Evolutionary conservation across 2,797 vertebrate species (phyloP).

Genomic region (Typhlichthys eigenmanni): DNA sequence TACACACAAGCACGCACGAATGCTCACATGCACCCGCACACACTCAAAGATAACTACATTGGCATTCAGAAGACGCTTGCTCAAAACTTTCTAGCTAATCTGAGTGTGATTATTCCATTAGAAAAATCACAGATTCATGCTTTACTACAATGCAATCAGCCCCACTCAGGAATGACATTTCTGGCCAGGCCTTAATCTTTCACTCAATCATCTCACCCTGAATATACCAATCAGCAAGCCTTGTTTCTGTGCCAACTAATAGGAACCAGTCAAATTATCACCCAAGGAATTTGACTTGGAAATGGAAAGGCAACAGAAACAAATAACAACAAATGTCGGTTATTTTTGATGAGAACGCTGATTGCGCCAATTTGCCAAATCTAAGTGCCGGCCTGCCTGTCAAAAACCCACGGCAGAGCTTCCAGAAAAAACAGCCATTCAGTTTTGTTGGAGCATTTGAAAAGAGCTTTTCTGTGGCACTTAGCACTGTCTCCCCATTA

Average conservation of each 20-base stretch:
- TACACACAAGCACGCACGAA: background rate
- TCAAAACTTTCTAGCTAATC: conserved; percentile 52
- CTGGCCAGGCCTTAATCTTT: conserved; percentile 67
- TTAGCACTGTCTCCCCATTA: conserved; percentile 77
- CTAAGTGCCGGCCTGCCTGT: conserved; percentile 54
- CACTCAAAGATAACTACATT: background rate
- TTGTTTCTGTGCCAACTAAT: conserved; percentile 67
- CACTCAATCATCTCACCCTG: conserved; percentile 69
- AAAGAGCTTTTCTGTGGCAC: conserved; percentile 74
- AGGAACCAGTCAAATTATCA: conserved; percentile 70
- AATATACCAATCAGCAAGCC: conserved; percentile 73
- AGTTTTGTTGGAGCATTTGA: conserved; percentile 68
- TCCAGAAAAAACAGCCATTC: conserved; percentile 53
- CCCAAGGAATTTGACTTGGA: conserved; percentile 70
- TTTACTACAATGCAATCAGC: conserved; percentile 75
- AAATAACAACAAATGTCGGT: conserved; percentile 71
- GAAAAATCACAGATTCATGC: conserved; percentile 63
- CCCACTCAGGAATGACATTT: conserved; percentile 75
- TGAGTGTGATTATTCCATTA: conserved; percentile 65
- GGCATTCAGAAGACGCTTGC: conserved; percentile 39
- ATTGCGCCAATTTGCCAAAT: conserved; percentile 71
- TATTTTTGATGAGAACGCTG: conserved; percentile 71
- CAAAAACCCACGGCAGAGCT: conserved; percentile 56
- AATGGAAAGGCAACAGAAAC: conserved; percentile 65
- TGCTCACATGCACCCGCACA: conserved; percentile 2